Evolutionary conservation across 2,888 invertebrate genomes (phyloP), one percentile per base, ranked within the genome.

Genomic region (Liposcelis brunnea): DNA sequence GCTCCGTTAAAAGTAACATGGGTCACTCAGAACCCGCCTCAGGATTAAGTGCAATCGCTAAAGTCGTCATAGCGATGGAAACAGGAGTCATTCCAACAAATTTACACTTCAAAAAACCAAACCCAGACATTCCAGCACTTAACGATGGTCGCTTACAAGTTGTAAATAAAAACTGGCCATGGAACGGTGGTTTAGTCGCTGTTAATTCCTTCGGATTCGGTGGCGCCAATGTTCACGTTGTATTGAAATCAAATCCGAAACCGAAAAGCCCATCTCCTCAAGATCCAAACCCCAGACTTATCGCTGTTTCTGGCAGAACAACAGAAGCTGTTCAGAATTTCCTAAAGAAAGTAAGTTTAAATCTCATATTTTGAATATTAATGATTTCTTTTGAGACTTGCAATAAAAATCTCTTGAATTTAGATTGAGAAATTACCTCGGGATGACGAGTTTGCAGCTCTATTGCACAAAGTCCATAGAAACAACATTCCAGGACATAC

Each of bases 181-280:
- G 86, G 82, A 75, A 80, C 45, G 94, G 94, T 42, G 94, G 94
- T n/a, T 71, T 87, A 48, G 79, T 87, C 44, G 94, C 82, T 16
- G 65, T 98, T 26, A 98, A 97, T 68, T 94, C 94, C 7, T 98
- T 98, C 64, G 97, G 97, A 14, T 97, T 97, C 66, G 97, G 97
- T 50, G 98, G 98, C 45, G 89, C 91, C 36, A 93, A 93, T 65
- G 90, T 86, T n/a, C 93, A 94, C 65, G 66, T 89, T 1, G 71
- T 94, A 53, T 69, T 94, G 11, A 77, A 80, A 59, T 82, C 87
- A 5, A 79, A 84, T 61, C 74, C 78, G 1, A 78, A 78, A 58
- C 76, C 74, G 5, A 78, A 75, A 59, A 61, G 70, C 1, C 63
- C 68, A 0, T 70, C 74, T 42, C 65, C 72, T 11, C 60, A 70